Evolutionary conservation across 2,113 vertebrate species (phyloP), one percentile per base, ranked within the genome.

Genomic region (Oncorhynchus kisutch): DNA sequence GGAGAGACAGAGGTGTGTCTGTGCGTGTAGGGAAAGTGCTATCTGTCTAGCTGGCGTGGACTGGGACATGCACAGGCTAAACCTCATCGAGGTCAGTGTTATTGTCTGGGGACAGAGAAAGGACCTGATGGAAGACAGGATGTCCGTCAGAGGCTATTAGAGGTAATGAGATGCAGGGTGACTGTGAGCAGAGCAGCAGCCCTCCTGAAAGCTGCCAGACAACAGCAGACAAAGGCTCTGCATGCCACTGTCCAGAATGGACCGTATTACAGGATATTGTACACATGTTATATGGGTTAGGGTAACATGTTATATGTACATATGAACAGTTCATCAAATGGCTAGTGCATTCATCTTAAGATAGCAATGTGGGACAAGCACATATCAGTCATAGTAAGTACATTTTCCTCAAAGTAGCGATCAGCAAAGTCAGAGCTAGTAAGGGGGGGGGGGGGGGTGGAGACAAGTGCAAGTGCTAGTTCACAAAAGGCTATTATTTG

Each of bases 131-230:
- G 51, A 68, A 70, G 76, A 74, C 83, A 80, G 83, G 84, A 74
- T 87, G 89, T 87, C 85, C 16, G 45, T 90, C 84, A 80, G 74
- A 90, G 73, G 73, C 79, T 81, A 91, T 89, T 90, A 91, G 57
- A 16, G 72, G 68, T 89, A 88, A 92, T 89, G 78, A 86, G 81
- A 90, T 84, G 79, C 67, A 12, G 85, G 79, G 82, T 74, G 78
- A 80, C 73, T 51, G 34, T 39, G 51, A 54, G 39, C 39, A 11
- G 51, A 54, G 51, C 67, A 68, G 31, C 67, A 78, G 80, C 64
- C 76, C 75, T 83, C 72, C 75, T 16, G 79, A 74, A 76, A 76
- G 70, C 81, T 87, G 82, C 76, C 80, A 83, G 80, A 80, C 69
- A 59, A 62, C 70, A 77, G 77, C 76, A 16, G n/a, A 70, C 51